A percentile compares a stretch with the other conserved stretches of the same genome.
Evolutionary conservation across 2,888 invertebrate species (phyloP).

Genomic region (Conops quadrifasciatus): DNA sequence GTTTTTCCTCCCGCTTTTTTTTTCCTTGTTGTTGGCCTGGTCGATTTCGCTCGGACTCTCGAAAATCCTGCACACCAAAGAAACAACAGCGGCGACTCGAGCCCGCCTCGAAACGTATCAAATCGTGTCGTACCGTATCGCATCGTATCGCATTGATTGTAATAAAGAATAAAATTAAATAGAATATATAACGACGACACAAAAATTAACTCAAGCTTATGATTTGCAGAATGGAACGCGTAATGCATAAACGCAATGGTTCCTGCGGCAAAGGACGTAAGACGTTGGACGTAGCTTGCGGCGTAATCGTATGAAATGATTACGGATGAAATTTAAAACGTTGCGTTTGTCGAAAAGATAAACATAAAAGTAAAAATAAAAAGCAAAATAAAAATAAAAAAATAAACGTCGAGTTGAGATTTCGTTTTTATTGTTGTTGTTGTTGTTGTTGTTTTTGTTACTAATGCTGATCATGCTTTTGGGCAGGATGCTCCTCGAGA

Average conservation of each 20-base stretch:
- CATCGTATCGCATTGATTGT: background rate
- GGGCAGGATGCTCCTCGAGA: background rate
- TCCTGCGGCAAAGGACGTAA: background rate
- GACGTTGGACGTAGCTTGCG: background rate
- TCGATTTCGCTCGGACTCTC: too few species aligned
- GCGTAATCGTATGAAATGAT: background rate
- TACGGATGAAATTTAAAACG: constrained; percentile 11
- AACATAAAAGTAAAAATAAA: background rate
- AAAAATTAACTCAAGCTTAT: constrained; percentile 34
- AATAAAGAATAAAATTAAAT: constrained; percentile 49
- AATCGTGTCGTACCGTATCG: background rate
- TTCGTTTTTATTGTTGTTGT: background rate
- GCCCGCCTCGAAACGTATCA: background rate
- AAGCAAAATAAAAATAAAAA: background rate
- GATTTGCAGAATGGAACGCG: constrained; percentile 10
- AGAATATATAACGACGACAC: constrained; percentile 34
- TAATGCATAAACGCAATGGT: background rate
- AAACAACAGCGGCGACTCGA: background rate
- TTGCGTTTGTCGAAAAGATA: constrained; percentile 5
- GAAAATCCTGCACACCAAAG: background rate
- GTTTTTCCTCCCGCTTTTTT: background rate
- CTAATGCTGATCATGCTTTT: background rate
- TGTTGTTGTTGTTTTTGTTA: background rate
- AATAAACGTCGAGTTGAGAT: background rate
- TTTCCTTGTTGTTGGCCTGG: background rate